Conservation (phyloP, 2,797 vertebrate species). For the Chelon labrosus region DNA sequence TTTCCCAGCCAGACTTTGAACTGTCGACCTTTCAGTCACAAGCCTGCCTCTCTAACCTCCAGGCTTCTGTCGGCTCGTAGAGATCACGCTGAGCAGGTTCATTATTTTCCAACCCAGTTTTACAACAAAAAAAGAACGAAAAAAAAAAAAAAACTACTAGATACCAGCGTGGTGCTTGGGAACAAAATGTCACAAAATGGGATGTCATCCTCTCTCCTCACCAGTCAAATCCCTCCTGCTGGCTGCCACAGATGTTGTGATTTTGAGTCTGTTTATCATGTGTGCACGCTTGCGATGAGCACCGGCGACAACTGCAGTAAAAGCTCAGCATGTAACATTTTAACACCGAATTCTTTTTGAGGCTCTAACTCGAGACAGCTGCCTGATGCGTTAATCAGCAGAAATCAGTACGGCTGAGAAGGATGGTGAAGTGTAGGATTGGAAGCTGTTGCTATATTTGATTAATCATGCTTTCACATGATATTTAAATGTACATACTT, state of each 20-base stretch:
- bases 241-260: constrained; percentile 46
- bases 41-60: constrained; percentile 30
- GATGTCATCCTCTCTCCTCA: constrained; percentile 31
- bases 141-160: neutral
- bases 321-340: neutral
- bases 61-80: constrained; percentile 25
- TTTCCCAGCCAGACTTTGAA: constrained; percentile 39
- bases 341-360: neutral
- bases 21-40: constrained; percentile 20
- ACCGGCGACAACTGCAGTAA: constrained; percentile 1
- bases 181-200: constrained; percentile 52
- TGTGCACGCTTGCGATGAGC: constrained; percentile 9
- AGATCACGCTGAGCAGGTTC: constrained; percentile 49
- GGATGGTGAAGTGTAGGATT: neutral
- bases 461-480: neutral
- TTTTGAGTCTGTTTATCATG: constrained; percentile 29
- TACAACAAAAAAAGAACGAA: neutral
- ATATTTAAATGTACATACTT: constrained; percentile 8
- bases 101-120: constrained; percentile 51
- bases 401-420: neutral
- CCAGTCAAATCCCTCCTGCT: neutral
- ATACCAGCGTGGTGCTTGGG: constrained; percentile 30
- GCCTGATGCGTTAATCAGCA: neutral
- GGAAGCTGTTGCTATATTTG: neutral
- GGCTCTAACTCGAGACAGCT: neutral